Evolutionary conservation across 1,140 invertebrate genomes (phyloP), one percentile per base, ranked within the genome.

Genomic region (Drosophila bifasciata): DNA sequence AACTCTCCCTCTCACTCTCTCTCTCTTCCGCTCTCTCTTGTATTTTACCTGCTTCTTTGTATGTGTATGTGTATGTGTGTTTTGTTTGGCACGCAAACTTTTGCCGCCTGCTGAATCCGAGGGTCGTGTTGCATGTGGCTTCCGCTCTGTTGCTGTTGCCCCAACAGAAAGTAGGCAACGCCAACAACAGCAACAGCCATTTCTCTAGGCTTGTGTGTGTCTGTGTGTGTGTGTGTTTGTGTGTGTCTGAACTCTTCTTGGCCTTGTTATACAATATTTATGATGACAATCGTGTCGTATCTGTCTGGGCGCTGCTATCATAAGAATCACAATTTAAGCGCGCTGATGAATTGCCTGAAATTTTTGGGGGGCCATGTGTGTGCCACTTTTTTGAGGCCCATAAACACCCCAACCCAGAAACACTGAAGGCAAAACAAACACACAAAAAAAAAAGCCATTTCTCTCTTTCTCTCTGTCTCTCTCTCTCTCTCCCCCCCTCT

Each of bases 31-130:
- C 15, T 13, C 17, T 7, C 15, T n/a, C 16, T 51, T 50, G 58
- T 17, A 9, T 41, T 9, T 17, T 40, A 51, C 50, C 51, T n/a
- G n/a, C n/a, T n/a, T n/a, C 51, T 59, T 41, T 72, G 40, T 32
- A 16, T 52, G 15, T 44, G 36, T 58, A 9, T 40, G 19, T 60
- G 56, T 52, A 73, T 63, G 46, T 75, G 61, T 75, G 71, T 75
- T 75, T 66, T 68, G 55, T 74, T 83, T 83, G 79, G 79, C 79
- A 83, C 79, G 79, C 79, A 83, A 83, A 83, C 63, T 83, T 83
- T 69, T 83, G 56, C 73, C 64, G 69, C 58, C 59, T 76, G 60
- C 66, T 32, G 9, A 32, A 32, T 76, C 59, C 40, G 57, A 62
- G 72, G 78, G 68, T 83, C 79, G 72, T 77, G 79, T 83, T 81